These are phyloP conservation scores for Falco punctatus DNA, from an alignment of 2,113 vertebrate genomes.

Conservation along the genomic window DNA sequence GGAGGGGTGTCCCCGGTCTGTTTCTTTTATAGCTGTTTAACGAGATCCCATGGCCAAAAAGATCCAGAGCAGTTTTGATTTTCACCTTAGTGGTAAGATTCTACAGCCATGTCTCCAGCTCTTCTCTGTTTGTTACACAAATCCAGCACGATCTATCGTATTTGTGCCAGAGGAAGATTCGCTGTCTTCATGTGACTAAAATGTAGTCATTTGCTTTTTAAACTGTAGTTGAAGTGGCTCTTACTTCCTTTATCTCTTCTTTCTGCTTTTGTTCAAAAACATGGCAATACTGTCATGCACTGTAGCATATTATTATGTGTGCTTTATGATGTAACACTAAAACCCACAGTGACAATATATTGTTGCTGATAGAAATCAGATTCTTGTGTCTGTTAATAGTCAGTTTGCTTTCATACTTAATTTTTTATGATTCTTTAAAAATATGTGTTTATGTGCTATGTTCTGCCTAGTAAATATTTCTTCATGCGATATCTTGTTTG, in stretches of 20 bases:
- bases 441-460: neutral
- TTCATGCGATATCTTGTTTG: neutral
- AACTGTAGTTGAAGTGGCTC: neutral
- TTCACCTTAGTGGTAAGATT: constrained; percentile 51
- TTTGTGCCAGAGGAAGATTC: neutral
- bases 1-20: neutral
- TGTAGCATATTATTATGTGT: rapidly evolving
- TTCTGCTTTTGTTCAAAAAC: neutral
- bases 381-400: neutral
- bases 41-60: constrained; percentile 17
- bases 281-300: neutral
- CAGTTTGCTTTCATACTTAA: neutral
- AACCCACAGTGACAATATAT: neutral
- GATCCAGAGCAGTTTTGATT: constrained; percentile 14
- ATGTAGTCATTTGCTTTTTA: neutral
- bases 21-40: constrained; percentile 49
- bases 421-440: neutral
- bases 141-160: constrained; percentile 21
- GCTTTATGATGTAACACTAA: neutral
- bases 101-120: neutral
- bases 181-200: neutral
- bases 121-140: neutral
- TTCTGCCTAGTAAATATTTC: neutral
- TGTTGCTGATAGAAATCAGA: neutral
- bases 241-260: neutral